phyloP scores from a whole-genome alignment of 2,888 invertebrate species.

The Anarsia innoxiella region DNA sequence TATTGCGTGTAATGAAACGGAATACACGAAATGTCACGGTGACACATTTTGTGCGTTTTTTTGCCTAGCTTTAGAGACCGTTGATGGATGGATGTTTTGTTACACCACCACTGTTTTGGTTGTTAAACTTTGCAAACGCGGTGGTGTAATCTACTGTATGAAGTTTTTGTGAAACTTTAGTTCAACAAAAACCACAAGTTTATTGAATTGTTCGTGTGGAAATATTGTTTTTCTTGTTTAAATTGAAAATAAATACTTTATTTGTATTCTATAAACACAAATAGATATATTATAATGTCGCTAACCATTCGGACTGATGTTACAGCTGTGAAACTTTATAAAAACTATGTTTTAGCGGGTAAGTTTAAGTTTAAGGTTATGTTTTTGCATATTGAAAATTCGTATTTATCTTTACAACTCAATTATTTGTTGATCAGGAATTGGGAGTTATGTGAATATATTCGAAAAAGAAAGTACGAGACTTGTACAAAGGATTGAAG shows the following conservation, averaged over 20 bases:
- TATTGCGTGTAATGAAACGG: no score
- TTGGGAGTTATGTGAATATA: slow-evolving; percentile 62
- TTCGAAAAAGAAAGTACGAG: slow-evolving; percentile 32
- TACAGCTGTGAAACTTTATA: slow-evolving; percentile 62
- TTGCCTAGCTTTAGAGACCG: no score
- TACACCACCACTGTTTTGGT: not conserved
- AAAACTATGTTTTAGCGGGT: slow-evolving; percentile 65
- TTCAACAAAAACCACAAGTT: no score
- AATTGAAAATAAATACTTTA: not conserved
- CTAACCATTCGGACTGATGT: slow-evolving; percentile 56
- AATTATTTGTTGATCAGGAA: slow-evolving; percentile 54
- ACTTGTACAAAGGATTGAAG: slow-evolving; percentile 29
- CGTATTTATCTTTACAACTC: not conserved
- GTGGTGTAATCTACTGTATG: not conserved
- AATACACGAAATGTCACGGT: no score
- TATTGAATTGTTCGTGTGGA: no score
- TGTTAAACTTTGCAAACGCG: not conserved
- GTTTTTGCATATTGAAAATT: not conserved
- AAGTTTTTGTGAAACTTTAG: not conserved
- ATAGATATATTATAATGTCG: slow-evolving; percentile 21
- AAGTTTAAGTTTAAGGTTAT: slow-evolving; percentile 24
- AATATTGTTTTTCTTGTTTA: not conserved
- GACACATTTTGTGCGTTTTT: no score
- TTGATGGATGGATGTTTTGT: no score
- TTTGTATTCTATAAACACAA: not conserved